Conservation (phyloP, 2,888 invertebrate genomes). For the Sturmia bella region DNA sequence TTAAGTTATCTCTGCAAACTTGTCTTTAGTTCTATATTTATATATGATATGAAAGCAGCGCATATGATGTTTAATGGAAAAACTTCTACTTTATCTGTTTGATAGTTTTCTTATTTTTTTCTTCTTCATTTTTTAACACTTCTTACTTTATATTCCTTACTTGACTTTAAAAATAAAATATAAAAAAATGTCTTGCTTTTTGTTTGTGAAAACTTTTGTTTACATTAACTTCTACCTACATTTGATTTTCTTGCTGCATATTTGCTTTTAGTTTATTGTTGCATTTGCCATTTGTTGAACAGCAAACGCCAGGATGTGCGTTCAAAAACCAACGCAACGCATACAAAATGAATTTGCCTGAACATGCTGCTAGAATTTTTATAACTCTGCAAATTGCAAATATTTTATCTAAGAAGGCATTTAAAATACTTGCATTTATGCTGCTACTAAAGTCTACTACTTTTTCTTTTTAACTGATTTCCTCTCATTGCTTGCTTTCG, state of each 20-base stretch:
- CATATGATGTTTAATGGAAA: too few species aligned
- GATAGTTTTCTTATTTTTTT: background rate
- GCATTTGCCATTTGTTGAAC: background rate
- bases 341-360: background rate
- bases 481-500: slow-evolving; percentile 9
- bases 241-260: slow-evolving; percentile 7
- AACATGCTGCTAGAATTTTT: slow-evolving; percentile 17
- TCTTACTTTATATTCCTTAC: background rate
- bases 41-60: too few species aligned
- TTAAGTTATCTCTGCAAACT: too few species aligned
- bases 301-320: background rate
- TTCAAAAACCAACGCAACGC: background rate
- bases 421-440: slow-evolving; percentile 63
- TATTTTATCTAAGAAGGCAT: slow-evolving; percentile 68
- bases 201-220: background rate
- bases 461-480: slow-evolving; percentile 14
- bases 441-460: background rate
- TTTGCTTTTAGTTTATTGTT: slow-evolving; percentile 48
- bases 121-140: background rate
- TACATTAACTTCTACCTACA: slow-evolving; percentile 10
- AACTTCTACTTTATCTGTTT: background rate
- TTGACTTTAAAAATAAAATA: background rate
- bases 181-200: too few species aligned
- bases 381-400: slow-evolving; percentile 50
- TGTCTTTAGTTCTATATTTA: too few species aligned